Conservation (phyloP, 2,797 vertebrate genomes). For the Sebastes kiyomatsui region DNA sequence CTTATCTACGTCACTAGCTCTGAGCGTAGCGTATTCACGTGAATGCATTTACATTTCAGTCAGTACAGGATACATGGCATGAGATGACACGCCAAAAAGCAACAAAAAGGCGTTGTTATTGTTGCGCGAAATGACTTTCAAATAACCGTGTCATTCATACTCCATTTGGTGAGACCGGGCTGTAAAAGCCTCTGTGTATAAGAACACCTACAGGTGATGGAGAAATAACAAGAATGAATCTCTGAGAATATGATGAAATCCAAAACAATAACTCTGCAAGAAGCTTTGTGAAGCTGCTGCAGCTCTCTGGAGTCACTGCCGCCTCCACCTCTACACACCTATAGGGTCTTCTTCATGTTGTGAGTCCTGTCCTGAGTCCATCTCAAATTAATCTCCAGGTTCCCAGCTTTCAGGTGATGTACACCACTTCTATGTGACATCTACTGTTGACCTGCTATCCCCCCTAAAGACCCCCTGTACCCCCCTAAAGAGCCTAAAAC, state of each 20-base stretch:
- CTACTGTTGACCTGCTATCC: too few species aligned
- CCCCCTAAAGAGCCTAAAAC: not conserved
- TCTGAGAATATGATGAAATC: conserved; percentile 30
- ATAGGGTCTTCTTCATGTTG: not conserved
- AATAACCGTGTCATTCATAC: not conserved
- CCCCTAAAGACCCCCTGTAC: too few species aligned
- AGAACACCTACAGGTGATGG: not conserved
- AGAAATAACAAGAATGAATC: not conserved
- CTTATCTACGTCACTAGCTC: too few species aligned
- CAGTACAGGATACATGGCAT: not conserved
- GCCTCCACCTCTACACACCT: not conserved
- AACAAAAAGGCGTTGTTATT: not conserved
- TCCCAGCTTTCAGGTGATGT: too few species aligned
- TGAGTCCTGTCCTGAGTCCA: not conserved
- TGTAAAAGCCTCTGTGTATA: not conserved
- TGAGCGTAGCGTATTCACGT: too few species aligned
- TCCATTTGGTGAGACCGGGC: not conserved
- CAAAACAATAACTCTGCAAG: conserved; percentile 30
- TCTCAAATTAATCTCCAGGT: too few species aligned
- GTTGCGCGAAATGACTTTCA: not conserved
- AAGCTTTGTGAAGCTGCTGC: not conserved
- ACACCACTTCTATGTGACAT: too few species aligned
- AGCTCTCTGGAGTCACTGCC: not conserved
- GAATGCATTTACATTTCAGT: not conserved
- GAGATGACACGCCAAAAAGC: not conserved